Base-by-base conservation (phyloP, 1,140 invertebrate species). In the Hyposmocoma kahamanoa region DNA sequence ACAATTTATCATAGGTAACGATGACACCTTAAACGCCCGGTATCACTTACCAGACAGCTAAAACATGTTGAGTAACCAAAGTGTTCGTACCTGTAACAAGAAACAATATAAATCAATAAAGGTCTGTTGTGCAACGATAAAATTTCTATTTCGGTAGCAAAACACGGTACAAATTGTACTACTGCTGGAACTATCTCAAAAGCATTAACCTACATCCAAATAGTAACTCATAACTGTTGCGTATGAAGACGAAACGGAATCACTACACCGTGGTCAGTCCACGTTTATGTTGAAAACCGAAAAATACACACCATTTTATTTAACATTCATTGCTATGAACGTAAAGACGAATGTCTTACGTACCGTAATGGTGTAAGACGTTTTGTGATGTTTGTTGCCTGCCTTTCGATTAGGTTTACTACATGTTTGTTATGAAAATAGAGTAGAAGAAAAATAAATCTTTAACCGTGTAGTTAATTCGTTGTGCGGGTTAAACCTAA, bases 161-260 rank as follows among this genome's bases (percentile, higher is more conserved):
- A 51, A 34, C 34, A 46, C 50, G n/a, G 18, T 44, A 36, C 24
- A 38, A 42, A 17, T 43, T 55, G 44, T 56, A 58, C 53, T 46
- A 45, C 38, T 22, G 41, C 34, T 21, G 52, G 47, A 50, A 54
- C 56, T 69, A 73, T 76, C 68, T 67, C 42, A 60, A 56, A 63
- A 54, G 45, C 73, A 74, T 80, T 82, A 82, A 78, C 78, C 78
- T 60, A 80, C 64, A 82, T 80, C 50, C 50, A 53, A 70, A 66
- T 53, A 50, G 61, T 72, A 72, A 68, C 58, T 65, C 62, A 72
- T 68, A 69, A 69, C 54, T 55, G 72, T 77, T 79, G 73, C 69
- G 66, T 73, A 73, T 47, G 56, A 66, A 36, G 47, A 54, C 62
- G 53, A 61, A 72, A 63, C 62, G 59, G 59, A 75, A 67, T 61